Evolutionary conservation across 2,888 invertebrate species (phyloP).

Genomic region (Philonicus albiceps): DNA sequence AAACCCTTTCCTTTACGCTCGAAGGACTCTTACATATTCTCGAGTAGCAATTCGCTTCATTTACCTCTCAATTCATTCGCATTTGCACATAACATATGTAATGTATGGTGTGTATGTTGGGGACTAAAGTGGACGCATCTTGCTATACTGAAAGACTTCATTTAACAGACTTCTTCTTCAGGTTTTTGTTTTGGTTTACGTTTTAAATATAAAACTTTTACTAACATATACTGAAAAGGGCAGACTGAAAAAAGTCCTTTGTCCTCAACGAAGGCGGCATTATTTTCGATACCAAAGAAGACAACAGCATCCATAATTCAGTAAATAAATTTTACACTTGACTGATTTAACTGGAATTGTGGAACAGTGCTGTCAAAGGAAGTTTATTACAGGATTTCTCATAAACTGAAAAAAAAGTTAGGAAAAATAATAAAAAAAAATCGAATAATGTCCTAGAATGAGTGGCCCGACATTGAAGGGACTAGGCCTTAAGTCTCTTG

Average conservation of each 20-base stretch:
- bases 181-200: neutral
- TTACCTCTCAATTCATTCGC: slow-evolving; percentile 30
- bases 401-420: neutral
- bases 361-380: neutral
- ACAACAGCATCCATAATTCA: slow-evolving; percentile 45
- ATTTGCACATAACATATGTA: slow-evolving; percentile 4
- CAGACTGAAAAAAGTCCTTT: neutral
- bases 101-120: too few species aligned
- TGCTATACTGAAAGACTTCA: neutral
- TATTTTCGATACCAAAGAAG: neutral
- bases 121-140: slow-evolving; percentile 7
- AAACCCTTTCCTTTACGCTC: slow-evolving; percentile 8
- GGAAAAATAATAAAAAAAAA: neutral
- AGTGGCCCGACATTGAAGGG: neutral
- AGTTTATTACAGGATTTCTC: slow-evolving; percentile 22
- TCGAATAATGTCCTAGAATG: neutral
- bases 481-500: neutral
- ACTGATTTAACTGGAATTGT: neutral
- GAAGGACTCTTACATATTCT: slow-evolving; percentile 2
- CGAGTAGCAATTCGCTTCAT: slow-evolving; percentile 27
- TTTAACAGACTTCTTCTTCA: neutral
- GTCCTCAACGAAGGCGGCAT: neutral
- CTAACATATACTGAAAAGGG: neutral
- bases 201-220: neutral
- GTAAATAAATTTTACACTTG: slow-evolving; percentile 48